Base-by-base conservation (phyloP, 2,113 vertebrate genomes). In the Rhynchopsitta pachyrhyncha region DNA sequence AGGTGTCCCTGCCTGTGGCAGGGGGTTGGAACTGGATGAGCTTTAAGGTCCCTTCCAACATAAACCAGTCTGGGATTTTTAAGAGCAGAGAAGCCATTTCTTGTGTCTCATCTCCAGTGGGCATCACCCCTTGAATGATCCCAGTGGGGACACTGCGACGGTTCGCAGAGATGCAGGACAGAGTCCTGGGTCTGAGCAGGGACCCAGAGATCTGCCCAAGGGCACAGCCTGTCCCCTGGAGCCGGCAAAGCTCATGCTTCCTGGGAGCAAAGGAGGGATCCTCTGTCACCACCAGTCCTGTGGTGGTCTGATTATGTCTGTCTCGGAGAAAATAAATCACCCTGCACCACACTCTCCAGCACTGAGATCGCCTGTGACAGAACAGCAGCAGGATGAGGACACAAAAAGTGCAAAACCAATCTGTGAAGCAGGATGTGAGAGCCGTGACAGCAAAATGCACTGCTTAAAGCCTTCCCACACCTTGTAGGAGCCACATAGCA, bases 401-500 rank as follows among this genome's bases (percentile, higher is more conserved):
- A 80, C 39, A 67, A 64, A 47, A 59, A 42, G 46, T 17, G 49
- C 15, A 75, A 92, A 93, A 71, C 64, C 52, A 1, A 49, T 0
- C 1, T 41, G 60, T 33, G 55, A 95, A 78, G 77, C 93, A 96
- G 96, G 96, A 93, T 94, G 66, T 89, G 59, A 82, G 42, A 71
- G 28, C 42, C 2, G 0, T 7, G 4, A 49, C 24, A 77, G 64
- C 2, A 3, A 57, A 86, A 57, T 1, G 9, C 18, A 44, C 11
- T 1, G 0, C 16, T 33, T 31, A 35, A 35, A 87, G 19, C 41
- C n/a, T 87, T 64, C 75, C n/a, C 68, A 83, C 29, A 6, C 46
- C 9, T 71, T 5, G 52, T 60, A 80, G 62, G 35, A 62, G 74
- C 39, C 2, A 3, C 0, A 0, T 5, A 41, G 31, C 0, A 3